Evolutionary conservation across 2,113 vertebrate species (phyloP), one percentile per base, ranked within the genome.

Genomic region (Xiphophorus couchianus): DNA sequence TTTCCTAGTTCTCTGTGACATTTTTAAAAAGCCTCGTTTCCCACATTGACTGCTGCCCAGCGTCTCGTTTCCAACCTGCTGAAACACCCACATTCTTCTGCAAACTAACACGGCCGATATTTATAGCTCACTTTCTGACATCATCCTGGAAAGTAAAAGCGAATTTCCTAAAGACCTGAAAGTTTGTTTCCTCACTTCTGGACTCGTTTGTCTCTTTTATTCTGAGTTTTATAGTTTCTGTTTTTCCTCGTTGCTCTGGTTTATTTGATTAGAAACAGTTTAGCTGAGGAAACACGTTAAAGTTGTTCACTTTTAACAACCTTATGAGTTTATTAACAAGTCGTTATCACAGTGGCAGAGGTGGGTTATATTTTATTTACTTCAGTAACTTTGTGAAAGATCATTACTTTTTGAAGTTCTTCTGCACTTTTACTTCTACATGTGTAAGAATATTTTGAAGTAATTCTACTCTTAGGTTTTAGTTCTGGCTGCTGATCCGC

Each of bases 41-140:
- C 48, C 48, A 54, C 19, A 54, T 5, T 2, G 17, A 8, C 6
- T 54, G 7, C 51, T 71, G 37, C 71, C 69, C 9, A 61, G 30
- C 44, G 30, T 30, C 30, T 30, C 30, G 30, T 73, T 66, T 73
- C 44, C 67, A 77, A 13, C 58, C 62, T 74, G 35, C 68, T 81
- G 80, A 85, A 90, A 76, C 71, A 69, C 82, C 88, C 87, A 83
- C 91, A 88, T 88, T 90, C 87, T 79, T 88, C 76, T 66, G 54
- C 83, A 78, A 62, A 84, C 68, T 90, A 90, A 75, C 90, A 81
- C 77, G 67, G 78, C 25, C 61, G 64, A 71, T 93, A 94, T 93
- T 92, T 91, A 87, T 92, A 94, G 83, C 69, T 69, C 8, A 51
- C 65, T 60, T 1, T 5, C 63, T 92, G 88, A 92, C 62, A 78